These are phyloP conservation scores for Plagodis dolabraria DNA, from an alignment of 2,888 invertebrate genomes.

Conservation along the genomic window DNA sequence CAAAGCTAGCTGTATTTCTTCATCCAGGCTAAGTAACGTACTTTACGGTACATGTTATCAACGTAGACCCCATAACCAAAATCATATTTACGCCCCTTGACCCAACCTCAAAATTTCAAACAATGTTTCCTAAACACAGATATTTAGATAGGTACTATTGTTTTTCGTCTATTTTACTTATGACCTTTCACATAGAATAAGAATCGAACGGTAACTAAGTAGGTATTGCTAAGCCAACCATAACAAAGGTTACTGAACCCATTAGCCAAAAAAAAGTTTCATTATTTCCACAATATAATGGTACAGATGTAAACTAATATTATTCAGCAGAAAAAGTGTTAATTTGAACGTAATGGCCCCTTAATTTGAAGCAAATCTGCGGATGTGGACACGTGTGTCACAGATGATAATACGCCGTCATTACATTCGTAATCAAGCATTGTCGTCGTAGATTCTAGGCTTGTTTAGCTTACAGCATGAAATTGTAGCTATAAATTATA, in stretches of 20 bases:
- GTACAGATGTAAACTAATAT: neutral
- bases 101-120: neutral
- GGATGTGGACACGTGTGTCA: conserved; percentile 24
- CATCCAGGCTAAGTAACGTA: neutral
- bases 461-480: conserved; percentile 5
- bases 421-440: conserved; percentile 19
- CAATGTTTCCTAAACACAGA: neutral
- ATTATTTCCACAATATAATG: conserved; percentile 4
- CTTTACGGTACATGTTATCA: neutral
- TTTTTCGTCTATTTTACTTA: neutral
- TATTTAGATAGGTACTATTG: conserved; percentile 2
- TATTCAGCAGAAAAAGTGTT: conserved; percentile 17
- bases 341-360: conserved; percentile 20
- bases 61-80: neutral
- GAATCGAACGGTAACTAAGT: conserved; percentile 22
- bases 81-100: neutral
- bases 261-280: conserved; percentile 2
- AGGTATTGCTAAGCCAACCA: conserved; percentile 5
- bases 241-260: conserved; percentile 21
- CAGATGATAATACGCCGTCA: conserved; percentile 14
- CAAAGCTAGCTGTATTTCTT: too few species aligned
- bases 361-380: conserved; percentile 24
- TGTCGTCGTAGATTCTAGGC: conserved; percentile 6
- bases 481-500: neutral
- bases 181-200: conserved; percentile 20